Percentiles rank a stretch among this genome's conserved stretches.
Conservation (phyloP, 2,888 invertebrate species). For the Philaethria dido region DNA sequence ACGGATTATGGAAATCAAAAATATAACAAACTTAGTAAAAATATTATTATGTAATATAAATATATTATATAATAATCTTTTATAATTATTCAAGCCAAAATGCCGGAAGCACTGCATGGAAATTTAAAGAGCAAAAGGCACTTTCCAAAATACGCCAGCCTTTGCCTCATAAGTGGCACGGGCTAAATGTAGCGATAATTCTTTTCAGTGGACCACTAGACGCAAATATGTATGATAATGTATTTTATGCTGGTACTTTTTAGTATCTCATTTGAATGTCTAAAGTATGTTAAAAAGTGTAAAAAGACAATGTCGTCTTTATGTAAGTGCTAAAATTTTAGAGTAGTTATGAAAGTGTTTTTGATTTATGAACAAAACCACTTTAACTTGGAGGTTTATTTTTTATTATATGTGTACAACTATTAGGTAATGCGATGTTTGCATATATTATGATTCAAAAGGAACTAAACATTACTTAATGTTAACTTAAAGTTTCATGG, state of each 20-base stretch:
- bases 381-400: too few species aligned
- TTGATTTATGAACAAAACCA: not conserved
- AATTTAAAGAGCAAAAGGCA: slow-evolving; percentile 40
- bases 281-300: slow-evolving; percentile 17
- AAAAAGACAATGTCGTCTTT: slow-evolving; percentile 4
- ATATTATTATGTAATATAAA: too few species aligned
- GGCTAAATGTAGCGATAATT: slow-evolving; percentile 40
- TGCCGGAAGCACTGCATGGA: slow-evolving; percentile 32
- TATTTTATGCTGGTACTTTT: slow-evolving; percentile 21
- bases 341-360: not conserved
- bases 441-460: too few species aligned
- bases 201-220: slow-evolving; percentile 37
- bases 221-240: slow-evolving; percentile 30
- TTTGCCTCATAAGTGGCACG: slow-evolving; percentile 35
- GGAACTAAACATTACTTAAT: too few species aligned
- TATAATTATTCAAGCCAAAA: slow-evolving; percentile 32
- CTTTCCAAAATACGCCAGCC: slow-evolving; percentile 34
- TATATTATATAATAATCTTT: slow-evolving; percentile 23
- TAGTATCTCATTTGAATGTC: slow-evolving; percentile 31
- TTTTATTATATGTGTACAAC: too few species aligned
- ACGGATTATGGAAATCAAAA: too few species aligned
- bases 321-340: not conserved
- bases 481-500: too few species aligned
- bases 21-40: too few species aligned
- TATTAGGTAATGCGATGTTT: too few species aligned